Base-by-base conservation (phyloP, 2,888 invertebrate genomes). In the Melikaiella ostensackeni region DNA sequence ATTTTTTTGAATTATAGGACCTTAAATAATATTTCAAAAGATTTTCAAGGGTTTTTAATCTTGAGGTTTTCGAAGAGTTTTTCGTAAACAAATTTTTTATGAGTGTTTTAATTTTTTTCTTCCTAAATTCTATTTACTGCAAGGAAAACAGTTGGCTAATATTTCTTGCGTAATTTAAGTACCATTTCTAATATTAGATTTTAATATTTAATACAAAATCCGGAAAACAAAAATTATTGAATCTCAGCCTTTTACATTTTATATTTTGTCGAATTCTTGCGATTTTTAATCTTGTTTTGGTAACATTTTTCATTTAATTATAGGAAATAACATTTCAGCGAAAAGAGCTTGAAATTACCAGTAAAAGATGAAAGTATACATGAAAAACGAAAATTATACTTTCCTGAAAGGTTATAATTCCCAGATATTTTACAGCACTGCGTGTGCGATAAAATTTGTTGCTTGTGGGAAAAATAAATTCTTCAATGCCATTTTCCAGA, bases 401-500 rank as follows among this genome's bases (percentile, higher is more conserved):
- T 59, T 27, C 59, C 16, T 5, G 21, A 9, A 59, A 27, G 27
- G 13, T 59, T 21, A 21, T 55, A 55, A 21, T 55, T 70, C 30
- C 19, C 30, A 27, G 30, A 70, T 50, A 55, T 70, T 70, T 70
- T 50, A 50, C 46, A 30, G n/a, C 13, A 55, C 11, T 9, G 13
- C 33, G n/a, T 46, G 50, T 19, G n/a, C 46, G 9, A 30, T 70
- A 27, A 70, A 55, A 30, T 70, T 33, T 33, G 66, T 70, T 46
- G 16, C 6, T 27, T 46, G n/a, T 46, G 50, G 50, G 27, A 1
- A 46, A 55, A 70, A 55, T 55, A 70, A 70, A 70, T 70, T 46
- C 55, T 50, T 33, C n/a, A 21, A n/a, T 70, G 33, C 50, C 50
- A 70, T 55, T 70, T 70, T 70, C 70, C 50, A 70, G 30, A 27